A percentile compares a stretch with the other conserved stretches of the same genome.
These are phyloP conservation scores for Calliopsis andreniformis DNA, from an alignment of 1,140 invertebrate species.

Conservation along the genomic window DNA sequence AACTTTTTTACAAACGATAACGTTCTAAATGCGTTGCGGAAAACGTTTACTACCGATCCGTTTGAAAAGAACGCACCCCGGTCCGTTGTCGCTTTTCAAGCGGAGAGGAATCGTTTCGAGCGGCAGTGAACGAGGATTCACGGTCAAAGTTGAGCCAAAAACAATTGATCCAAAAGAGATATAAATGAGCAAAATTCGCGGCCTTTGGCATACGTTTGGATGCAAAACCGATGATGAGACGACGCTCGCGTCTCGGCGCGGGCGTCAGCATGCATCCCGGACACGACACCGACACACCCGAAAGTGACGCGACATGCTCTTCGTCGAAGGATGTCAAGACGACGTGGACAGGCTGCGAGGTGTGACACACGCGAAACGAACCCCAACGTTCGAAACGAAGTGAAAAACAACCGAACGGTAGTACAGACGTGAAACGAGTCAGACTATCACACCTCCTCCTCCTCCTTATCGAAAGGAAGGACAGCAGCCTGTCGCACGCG, in stretches of 20 bases:
- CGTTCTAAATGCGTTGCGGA: conserved; percentile 34
- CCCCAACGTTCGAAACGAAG: too few relatives aligned
- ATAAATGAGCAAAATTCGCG: conserved; percentile 66
- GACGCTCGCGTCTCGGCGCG: conserved; percentile 21
- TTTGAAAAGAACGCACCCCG: not conserved
- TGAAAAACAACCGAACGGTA: not conserved
- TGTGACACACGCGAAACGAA: not conserved
- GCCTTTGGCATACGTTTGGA: conserved; percentile 78
- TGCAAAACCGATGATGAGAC: conserved; percentile 72
- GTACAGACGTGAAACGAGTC: not conserved
- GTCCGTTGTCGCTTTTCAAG: too few relatives aligned
- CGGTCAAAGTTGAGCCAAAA: not conserved
- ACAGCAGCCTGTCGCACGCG: conserved; percentile 18
- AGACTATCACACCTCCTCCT: too few relatives aligned
- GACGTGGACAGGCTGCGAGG: conserved; percentile 47
- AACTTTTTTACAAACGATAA: conserved; percentile 30
- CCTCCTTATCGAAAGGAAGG: not conserved
- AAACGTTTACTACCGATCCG: conserved; percentile 54
- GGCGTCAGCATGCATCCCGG: conserved; percentile 57
- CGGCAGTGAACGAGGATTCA: conserved; percentile 43
- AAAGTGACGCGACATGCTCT: conserved; percentile 50
- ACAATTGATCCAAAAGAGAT: conserved; percentile 18
- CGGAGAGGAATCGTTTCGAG: conserved; percentile 41
- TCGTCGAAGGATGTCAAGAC: conserved; percentile 44
- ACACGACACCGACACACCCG: conserved; percentile 64